These are phyloP conservation scores for Psittacula cyanocephala DNA, from an alignment of 2,113 vertebrate species.

Conservation along the genomic window DNA sequence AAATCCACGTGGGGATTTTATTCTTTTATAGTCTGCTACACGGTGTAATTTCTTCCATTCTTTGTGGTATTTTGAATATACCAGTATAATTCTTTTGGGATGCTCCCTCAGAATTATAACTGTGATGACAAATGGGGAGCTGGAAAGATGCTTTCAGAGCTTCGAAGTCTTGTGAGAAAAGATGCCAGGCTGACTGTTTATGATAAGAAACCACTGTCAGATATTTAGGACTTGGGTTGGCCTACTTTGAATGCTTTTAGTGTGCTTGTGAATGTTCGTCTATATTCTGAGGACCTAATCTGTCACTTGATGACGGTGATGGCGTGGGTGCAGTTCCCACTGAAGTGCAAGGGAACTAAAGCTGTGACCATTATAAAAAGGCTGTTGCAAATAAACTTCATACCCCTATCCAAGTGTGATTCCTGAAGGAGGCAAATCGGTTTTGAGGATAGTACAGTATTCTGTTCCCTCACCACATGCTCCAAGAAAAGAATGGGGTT, in stretches of 20 bases:
- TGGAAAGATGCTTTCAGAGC: neutral
- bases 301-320: neutral
- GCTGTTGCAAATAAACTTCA: neutral
- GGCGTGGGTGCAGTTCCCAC: neutral
- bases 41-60: neutral
- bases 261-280: neutral
- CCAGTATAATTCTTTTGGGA: neutral
- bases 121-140: neutral
- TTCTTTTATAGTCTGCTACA: neutral
- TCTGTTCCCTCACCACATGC: fast-evolving
- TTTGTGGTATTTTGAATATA: neutral
- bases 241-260: neutral
- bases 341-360: neutral
- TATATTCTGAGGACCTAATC: neutral
- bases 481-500: neutral
- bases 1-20: neutral
- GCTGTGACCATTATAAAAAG: neutral
- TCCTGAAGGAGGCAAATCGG: neutral
- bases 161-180: neutral
- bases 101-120: neutral
- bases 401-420: neutral
- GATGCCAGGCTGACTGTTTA: neutral
- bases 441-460: neutral
- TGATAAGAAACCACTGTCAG: conserved; percentile 1
- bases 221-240: neutral